Evolutionary conservation across 2,888 invertebrate species (phyloP), one percentile per base, ranked within the genome.

Genomic region (Ectropis crepuscularia): DNA sequence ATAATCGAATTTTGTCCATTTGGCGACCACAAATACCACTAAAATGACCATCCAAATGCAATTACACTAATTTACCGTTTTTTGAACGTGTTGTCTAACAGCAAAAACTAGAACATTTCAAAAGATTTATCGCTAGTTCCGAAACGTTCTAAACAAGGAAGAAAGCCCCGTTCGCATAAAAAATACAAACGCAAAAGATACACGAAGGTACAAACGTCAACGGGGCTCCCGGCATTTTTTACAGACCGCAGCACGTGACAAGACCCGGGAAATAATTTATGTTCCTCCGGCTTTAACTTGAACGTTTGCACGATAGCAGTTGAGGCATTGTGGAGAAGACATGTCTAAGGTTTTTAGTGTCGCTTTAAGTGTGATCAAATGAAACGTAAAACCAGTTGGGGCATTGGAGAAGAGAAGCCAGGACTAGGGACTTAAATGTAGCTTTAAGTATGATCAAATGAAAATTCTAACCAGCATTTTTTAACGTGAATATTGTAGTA

Each of bases 171-270:
- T 48, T 38, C 47, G 12, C 53, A 53, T 53, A 48, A 48, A 50
- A 61, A 53, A 51, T 61, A 38, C 45, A 57, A 49, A 53, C 53
- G 50, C 16, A 63, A 67, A 68, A 57, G 53, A 60, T 58, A 53
- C 45, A 57, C 46, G 59, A 50, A 61, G 60, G 49, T 60, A 53
- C 50, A 58, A 67, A 63, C 55, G 58, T 46, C 28, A 46, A 58
- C 9, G 46, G 58, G 60, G 67, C 62, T 63, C 53, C 55, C 53
- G 60, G 61, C 69, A 67, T 65, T 69, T 71, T 72, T 72, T 70
- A 72, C 69, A 61, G 70, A 55, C 72, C 72, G 61, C 68, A 67
- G 69, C 66, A 68, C 67, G 70, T 67, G 64, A 61, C 57, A 67
- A 67, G 62, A 57, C 49, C 64, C 53, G 49, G 49, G 59, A 68